phyloP scores from a whole-genome alignment of 2,888 invertebrate species.

The Barypeithes pellucidus region DNA sequence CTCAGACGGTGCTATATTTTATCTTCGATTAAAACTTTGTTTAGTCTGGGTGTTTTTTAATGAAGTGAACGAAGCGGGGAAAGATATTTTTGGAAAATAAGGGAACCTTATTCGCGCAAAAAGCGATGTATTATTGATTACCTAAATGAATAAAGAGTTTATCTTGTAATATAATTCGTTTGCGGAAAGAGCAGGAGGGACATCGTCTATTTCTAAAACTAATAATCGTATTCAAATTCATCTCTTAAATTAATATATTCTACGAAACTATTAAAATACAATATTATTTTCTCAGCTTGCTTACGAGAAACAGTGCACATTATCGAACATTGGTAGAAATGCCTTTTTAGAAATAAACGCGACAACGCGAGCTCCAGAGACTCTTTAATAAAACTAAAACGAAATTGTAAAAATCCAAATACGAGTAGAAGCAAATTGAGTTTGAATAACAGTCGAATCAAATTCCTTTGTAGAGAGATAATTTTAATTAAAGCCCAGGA shows the following conservation, averaged over 20 bases:
- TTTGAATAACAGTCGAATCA: conserved; percentile 22
- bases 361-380: background rate
- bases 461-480: conserved; percentile 19
- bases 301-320: too few species aligned
- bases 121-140: too few species aligned
- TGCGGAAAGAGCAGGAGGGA: too few species aligned
- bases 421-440: conserved; percentile 16
- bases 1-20: background rate
- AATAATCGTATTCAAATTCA: too few species aligned
- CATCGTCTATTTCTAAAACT: too few species aligned
- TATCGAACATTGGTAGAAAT: background rate
- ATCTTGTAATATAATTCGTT: too few species aligned
- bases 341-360: background rate
- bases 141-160: too few species aligned
- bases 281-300: too few species aligned
- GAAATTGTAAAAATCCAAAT: conserved; percentile 16
- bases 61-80: background rate
- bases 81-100: conserved; percentile 1
- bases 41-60: conserved; percentile 13
- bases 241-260: too few species aligned
- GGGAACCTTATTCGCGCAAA: background rate
- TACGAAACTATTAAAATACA: too few species aligned
- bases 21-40: conserved; percentile 1
- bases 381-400: conserved; percentile 9
- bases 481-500: conserved; percentile 22